Evolutionary conservation across 1,140 invertebrate species (phyloP).

Genomic region (Pseudomyrmex cubaensis): DNA sequence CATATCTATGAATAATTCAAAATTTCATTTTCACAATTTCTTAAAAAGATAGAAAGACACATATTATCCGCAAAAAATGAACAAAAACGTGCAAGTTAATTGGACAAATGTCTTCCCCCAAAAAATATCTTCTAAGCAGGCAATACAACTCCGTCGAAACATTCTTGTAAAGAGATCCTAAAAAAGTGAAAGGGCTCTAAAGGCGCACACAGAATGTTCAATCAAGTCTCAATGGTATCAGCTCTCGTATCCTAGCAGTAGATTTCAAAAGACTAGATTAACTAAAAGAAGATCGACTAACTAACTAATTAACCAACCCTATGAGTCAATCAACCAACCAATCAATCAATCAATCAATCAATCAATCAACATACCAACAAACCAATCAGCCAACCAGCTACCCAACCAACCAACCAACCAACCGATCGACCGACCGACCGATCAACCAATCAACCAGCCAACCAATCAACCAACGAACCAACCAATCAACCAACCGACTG

Average conservation of each 20-base stretch:
- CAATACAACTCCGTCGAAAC: slow-evolving; percentile 17
- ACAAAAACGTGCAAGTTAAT: not conserved
- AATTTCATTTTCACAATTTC: not conserved
- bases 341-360: not conserved
- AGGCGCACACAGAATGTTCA: slow-evolving; percentile 19
- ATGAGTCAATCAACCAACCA: not conserved
- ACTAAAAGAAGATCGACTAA: slow-evolving; percentile 28
- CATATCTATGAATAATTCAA: too few relatives aligned
- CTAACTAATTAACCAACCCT: not conserved
- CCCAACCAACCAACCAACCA: too few relatives aligned
- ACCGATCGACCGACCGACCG: too few relatives aligned
- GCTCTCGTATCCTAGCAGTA: slow-evolving; percentile 33
- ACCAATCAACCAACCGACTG: slow-evolving; percentile 51
- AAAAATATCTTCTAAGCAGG: slow-evolving; percentile 12
- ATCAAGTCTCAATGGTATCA: slow-evolving; percentile 24
- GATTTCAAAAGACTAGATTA: slow-evolving; percentile 37
- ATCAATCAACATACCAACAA: not conserved
- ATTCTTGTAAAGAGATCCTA: slow-evolving; percentile 10
- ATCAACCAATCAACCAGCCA: too few relatives aligned
- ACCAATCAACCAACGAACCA: too few relatives aligned
- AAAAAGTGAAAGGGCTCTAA: slow-evolving; percentile 14
- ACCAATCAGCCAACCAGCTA: too few relatives aligned
- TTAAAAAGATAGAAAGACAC: not conserved
- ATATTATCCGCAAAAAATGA: not conserved
- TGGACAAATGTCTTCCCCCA: not conserved